Percentiles rank a stretch among this genome's conserved stretches.
Evolutionary conservation across 2,888 invertebrate genomes (phyloP).

Genomic region (Euspilapteryx auroguttella): DNA sequence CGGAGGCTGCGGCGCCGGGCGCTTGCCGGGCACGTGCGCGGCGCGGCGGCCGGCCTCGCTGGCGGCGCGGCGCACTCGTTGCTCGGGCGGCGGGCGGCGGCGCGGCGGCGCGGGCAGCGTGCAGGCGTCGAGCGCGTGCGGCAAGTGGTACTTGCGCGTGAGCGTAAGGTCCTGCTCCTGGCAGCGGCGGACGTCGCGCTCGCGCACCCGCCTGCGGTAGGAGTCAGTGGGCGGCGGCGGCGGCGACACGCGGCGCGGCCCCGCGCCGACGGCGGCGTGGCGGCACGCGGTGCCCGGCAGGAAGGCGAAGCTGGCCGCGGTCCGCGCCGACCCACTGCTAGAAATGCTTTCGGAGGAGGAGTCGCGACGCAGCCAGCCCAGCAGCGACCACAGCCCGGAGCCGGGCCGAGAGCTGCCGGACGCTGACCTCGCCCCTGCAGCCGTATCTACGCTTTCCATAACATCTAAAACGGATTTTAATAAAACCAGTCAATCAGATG

Average conservation of each 20-base stretch:
- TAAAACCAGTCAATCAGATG: too few relatives aligned
- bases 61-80: slow-evolving; percentile 56
- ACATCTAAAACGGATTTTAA: too few relatives aligned
- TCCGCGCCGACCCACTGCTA: slow-evolving; percentile 71
- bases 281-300: slow-evolving; percentile 49
- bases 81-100: slow-evolving; percentile 13
- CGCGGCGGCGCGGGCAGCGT: slow-evolving; percentile 27
- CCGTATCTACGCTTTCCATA: background rate
- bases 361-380: slow-evolving; percentile 71
- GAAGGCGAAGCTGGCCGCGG: slow-evolving; percentile 73
- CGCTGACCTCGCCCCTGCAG: too few relatives aligned
- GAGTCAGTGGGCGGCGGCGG: slow-evolving; percentile 57
- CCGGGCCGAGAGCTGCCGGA: slow-evolving; percentile 42
- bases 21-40: slow-evolving; percentile 75
- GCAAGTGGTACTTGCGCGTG: slow-evolving; percentile 65
- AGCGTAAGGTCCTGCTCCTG: slow-evolving; percentile 64
- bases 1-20: slow-evolving; percentile 69
- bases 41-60: slow-evolving; percentile 65
- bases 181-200: slow-evolving; percentile 60
- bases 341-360: slow-evolving; percentile 58
- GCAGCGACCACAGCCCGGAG: slow-evolving; percentile 62
- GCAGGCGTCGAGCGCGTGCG: slow-evolving; percentile 35
- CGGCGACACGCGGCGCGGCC: slow-evolving; percentile 35
- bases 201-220: slow-evolving; percentile 62
- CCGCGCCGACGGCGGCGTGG: slow-evolving; percentile 50